Conservation (phyloP, 2,113 vertebrate species). For the Oostethus manadensis region DNA sequence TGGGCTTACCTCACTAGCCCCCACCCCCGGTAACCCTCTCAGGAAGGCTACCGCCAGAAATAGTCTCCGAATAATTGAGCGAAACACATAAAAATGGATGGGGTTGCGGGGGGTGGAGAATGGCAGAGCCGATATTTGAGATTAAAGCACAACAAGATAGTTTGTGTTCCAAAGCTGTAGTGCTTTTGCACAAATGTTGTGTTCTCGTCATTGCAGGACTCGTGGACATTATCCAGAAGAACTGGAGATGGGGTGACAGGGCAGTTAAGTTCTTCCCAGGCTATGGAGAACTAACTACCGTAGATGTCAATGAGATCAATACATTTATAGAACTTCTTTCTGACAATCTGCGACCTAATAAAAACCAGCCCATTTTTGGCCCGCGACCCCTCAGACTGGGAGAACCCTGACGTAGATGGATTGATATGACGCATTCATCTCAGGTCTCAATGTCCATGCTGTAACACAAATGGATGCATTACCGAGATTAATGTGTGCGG, state of each 20-base stretch:
- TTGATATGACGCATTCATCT: not conserved
- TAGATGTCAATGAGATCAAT: too few species aligned
- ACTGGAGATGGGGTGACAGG: too few species aligned
- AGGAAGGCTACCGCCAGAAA: slow-evolving; percentile 49
- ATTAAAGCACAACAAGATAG: slow-evolving; percentile 33
- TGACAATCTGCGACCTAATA: too few species aligned
- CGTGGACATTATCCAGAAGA: too few species aligned
- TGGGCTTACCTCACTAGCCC: slow-evolving; percentile 41
- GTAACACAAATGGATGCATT: slow-evolving; percentile 17
- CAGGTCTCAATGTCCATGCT: not conserved
- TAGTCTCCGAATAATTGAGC: slow-evolving; percentile 52
- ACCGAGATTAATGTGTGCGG: slow-evolving; percentile 1
- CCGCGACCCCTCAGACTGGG: too few species aligned
- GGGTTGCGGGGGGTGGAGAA: slow-evolving; percentile 39
- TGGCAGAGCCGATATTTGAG: slow-evolving; percentile 42
- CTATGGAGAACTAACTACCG: too few species aligned
- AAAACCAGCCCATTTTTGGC: too few species aligned
- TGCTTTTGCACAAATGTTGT: slow-evolving; percentile 6
- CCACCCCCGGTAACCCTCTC: slow-evolving; percentile 2
- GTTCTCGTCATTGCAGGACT: not conserved
- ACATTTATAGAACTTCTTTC: too few species aligned
- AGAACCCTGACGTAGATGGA: not conserved
- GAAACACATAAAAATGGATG: slow-evolving; percentile 36
- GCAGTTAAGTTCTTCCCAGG: too few species aligned
- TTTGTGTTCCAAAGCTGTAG: slow-evolving; percentile 26